phyloP scores from a whole-genome alignment of 2,888 invertebrate genomes.

The Thereva unica region DNA sequence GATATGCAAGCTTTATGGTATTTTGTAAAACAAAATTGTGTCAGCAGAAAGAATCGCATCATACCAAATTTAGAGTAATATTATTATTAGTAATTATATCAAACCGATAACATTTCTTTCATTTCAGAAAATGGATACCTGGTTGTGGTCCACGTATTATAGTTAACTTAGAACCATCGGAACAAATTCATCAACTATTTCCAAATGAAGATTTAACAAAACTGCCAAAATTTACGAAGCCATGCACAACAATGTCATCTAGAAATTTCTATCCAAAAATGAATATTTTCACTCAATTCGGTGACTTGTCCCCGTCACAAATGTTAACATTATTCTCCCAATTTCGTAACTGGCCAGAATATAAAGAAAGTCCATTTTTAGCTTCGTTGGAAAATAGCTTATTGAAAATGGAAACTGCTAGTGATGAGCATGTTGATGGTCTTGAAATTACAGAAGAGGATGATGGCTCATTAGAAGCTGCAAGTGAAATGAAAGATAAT shows the following conservation, averaged over 20 bases:
- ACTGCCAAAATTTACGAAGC: constrained; percentile 50
- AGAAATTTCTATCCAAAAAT: constrained; percentile 61
- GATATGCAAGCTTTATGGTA: constrained; percentile 69
- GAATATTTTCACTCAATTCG: constrained; percentile 73
- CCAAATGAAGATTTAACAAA: constrained; percentile 44
- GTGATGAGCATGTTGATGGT: constrained; percentile 49
- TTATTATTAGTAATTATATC: constrained; percentile 25
- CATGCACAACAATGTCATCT: constrained; percentile 49
- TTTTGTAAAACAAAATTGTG: constrained; percentile 69
- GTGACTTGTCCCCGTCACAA: constrained; percentile 67
- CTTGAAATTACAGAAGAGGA: constrained; percentile 51
- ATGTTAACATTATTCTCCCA: constrained; percentile 68
- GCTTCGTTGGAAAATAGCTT: constrained; percentile 68
- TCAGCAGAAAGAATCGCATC: constrained; percentile 64
- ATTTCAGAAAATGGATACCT: constrained; percentile 70
- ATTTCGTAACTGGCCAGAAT: constrained; percentile 67
- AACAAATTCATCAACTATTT: constrained; percentile 41
- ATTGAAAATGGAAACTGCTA: constrained; percentile 59
- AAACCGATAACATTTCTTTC: constrained; percentile 26
- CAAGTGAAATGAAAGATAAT: not conserved
- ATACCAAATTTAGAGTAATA: constrained; percentile 77
- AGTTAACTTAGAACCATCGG: constrained; percentile 45
- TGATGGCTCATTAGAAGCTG: constrained; percentile 42
- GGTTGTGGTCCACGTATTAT: constrained; percentile 72
- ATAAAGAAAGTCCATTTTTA: constrained; percentile 66